Base-by-base conservation (phyloP, 2,888 invertebrate genomes). In the Eupithecia centaureata region DNA sequence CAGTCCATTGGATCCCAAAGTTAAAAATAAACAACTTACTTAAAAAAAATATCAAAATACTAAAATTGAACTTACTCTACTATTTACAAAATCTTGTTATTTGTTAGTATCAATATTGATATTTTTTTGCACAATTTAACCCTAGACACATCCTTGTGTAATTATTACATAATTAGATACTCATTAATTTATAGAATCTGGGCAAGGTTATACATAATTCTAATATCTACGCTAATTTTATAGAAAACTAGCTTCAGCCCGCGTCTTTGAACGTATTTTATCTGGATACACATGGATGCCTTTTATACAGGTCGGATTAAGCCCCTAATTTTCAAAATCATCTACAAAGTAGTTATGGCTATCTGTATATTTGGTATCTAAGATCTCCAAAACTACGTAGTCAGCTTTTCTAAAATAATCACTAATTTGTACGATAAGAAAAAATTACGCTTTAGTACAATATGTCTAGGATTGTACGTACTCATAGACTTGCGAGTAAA, bases 61-160 rank as follows among this genome's bases (percentile, higher is more conserved):
- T 42, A 42, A 18, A 42, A 42, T 18, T 42, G 2, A 42, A 42
- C 5, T 42, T 25, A 25, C 13, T 51, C 25, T 51, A 51, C 15
- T 52, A 52, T 25, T 51, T 62, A 68, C 30, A 72, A 69, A 65
- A 67, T 47, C 22, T 64, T 15, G 51, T 8, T 51, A 8, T 25
- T 12, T 27, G 22, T 25, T 12, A 25, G 22, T 13, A 51, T 27
- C 13, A 22, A 52, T 4, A 8, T 4, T 30, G 4, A 5, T 30
- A 30, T 5, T 5, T 30, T 30, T 5, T n/a, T 5, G 3, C 30
- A 30, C 30, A 5, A 18, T 42, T n/a, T 38, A n/a, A n/a, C n/a
- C 38, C 18, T 18, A 18, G n/a, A 42, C 18, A 42, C n/a, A 42
- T 1, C 0, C 4, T 5, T 35, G 15, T n/a, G 7, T 38, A 0